Evolutionary conservation across 1,140 invertebrate genomes (phyloP).

Genomic region (Eciton burchellii): DNA sequence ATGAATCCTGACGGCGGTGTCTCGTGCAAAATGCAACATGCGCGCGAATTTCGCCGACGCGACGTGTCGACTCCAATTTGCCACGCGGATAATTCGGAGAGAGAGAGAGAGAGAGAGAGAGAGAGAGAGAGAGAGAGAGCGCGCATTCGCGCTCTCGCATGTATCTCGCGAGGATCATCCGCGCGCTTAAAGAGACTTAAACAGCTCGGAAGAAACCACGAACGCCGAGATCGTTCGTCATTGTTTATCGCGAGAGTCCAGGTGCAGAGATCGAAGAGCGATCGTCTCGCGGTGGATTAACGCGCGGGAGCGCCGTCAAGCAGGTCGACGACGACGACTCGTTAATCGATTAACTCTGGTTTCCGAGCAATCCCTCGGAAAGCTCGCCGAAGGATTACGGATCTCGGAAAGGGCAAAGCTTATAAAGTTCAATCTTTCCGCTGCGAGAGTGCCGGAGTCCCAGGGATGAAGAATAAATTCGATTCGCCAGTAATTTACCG

Average conservation of each 20-base stretch:
- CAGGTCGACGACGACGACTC: background rate
- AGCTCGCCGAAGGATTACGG: constrained; percentile 6
- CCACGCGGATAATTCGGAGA: constrained; percentile 38
- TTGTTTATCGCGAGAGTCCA: constrained; percentile 42
- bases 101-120: background rate
- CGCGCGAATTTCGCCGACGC: constrained; percentile 40
- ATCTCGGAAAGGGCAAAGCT: background rate
- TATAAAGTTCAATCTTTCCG: constrained; percentile 39
- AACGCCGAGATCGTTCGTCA: too few species aligned
- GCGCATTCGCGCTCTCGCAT: constrained; percentile 40
- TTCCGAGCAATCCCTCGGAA: background rate
- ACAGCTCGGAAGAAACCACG: background rate
- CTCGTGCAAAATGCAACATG: constrained; percentile 51
- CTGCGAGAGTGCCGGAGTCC: background rate
- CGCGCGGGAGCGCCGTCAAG: background rate
- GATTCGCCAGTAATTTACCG: constrained; percentile 44
- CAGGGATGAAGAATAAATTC: constrained; percentile 17
- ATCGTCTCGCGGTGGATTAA: too few species aligned
- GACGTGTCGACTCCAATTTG: constrained; percentile 22
- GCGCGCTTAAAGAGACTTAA: constrained; percentile 40
- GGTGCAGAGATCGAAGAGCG: too few species aligned
- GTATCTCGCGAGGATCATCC: background rate
- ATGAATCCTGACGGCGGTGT: constrained; percentile 37
- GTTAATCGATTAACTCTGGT: constrained; percentile 21
- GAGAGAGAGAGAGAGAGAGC: background rate